A percentile compares a stretch with the other conserved stretches of the same genome.
Evolutionary conservation across 2,888 invertebrate species (phyloP).

Genomic region (Alloscopus bannaensis): DNA sequence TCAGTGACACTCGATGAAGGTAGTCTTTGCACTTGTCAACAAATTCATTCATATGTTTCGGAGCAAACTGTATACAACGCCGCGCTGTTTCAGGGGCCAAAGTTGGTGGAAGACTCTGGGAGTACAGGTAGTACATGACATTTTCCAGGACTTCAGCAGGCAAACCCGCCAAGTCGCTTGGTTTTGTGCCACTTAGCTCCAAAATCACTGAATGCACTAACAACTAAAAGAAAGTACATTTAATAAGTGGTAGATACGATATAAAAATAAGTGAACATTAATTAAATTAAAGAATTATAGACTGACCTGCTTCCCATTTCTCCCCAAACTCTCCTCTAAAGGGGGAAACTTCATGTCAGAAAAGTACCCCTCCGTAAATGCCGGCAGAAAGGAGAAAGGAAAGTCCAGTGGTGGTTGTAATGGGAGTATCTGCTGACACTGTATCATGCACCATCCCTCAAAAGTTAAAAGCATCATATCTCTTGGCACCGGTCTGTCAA

Average conservation of each 20-base stretch:
- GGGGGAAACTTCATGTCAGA: conserved; percentile 79
- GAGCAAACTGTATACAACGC: conserved; percentile 77
- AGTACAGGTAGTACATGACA: conserved; percentile 81
- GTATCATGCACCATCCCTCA: conserved; percentile 77
- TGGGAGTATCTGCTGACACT: conserved; percentile 79
- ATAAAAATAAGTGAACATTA: not conserved
- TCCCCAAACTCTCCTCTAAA: conserved; percentile 25
- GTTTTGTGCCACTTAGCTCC: conserved; percentile 64
- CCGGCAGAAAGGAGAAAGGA: conserved; percentile 81
- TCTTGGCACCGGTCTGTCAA: conserved; percentile 71
- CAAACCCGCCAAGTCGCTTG: conserved; percentile 77
- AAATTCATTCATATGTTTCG: conserved; percentile 78
- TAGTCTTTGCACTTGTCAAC: conserved; percentile 80
- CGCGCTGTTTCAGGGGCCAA: conserved; percentile 80
- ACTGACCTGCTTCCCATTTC: conserved; percentile 44
- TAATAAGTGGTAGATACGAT: not conserved
- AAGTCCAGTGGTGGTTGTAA: conserved; percentile 77
- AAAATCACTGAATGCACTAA: conserved; percentile 71
- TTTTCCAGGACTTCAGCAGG: conserved; percentile 81
- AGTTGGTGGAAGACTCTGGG: conserved; percentile 80
- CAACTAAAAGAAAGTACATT: conserved; percentile 65
- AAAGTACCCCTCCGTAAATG: conserved; percentile 82
- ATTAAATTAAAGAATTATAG: not conserved
- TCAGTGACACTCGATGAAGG: conserved; percentile 80
- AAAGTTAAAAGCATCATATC: conserved; percentile 77